Conservation (phyloP, 2,113 vertebrate genomes). For the Tragelaphus imberbis region DNA sequence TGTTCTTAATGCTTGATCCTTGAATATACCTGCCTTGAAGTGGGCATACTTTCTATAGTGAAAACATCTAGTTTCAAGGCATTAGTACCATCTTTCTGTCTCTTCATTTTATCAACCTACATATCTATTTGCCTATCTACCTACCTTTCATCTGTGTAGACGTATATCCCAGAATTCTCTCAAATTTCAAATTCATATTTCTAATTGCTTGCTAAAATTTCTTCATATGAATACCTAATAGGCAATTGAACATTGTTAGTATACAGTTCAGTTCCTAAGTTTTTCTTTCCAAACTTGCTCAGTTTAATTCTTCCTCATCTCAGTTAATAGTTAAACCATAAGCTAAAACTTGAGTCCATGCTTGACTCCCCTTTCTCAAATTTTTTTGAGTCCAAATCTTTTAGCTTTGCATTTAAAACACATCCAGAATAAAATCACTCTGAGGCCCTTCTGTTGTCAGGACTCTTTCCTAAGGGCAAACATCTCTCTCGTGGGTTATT, state of each 20-base stretch:
- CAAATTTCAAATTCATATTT: background rate
- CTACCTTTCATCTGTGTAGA: background rate
- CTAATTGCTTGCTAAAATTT: background rate
- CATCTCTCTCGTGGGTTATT: background rate
- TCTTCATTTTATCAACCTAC: background rate
- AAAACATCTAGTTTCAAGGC: background rate
- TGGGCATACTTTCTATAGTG: background rate
- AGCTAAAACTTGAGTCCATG: background rate
- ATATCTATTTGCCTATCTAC: background rate
- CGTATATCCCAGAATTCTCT: background rate
- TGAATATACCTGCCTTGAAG: background rate
- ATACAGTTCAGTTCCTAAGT: background rate
- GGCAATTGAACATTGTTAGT: background rate
- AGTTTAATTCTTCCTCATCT: background rate
- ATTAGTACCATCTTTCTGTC: background rate
- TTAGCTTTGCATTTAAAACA: background rate
- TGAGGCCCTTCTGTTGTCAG: background rate
- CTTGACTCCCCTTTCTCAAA: background rate
- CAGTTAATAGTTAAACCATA: background rate
- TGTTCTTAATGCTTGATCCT: background rate
- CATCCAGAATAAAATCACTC: background rate
- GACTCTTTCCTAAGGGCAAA: background rate
- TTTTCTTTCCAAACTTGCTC: background rate
- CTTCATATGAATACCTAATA: background rate
- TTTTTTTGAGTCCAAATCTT: background rate